Percentiles rank a stretch among this genome's conserved stretches.
Conservation (phyloP, 2,113 vertebrate genomes). For the Limnothrissa miodon region DNA sequence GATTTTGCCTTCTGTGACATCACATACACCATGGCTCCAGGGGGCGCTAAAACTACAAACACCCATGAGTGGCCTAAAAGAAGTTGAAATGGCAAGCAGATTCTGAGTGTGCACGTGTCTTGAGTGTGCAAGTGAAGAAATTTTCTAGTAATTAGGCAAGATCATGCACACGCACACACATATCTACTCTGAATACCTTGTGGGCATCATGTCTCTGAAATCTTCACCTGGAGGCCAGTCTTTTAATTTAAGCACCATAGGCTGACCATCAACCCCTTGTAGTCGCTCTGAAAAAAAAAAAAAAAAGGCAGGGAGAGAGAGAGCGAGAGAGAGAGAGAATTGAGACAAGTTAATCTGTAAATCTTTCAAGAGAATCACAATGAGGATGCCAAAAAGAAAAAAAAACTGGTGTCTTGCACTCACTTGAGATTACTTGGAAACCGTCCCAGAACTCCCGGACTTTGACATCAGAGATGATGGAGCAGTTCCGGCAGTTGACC, state of each 20-base stretch:
- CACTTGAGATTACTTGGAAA: constrained; percentile 94
- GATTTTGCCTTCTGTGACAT: not conserved
- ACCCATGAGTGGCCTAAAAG: not conserved
- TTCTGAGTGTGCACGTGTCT: too few relatives aligned
- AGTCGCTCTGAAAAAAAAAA: constrained; percentile 78
- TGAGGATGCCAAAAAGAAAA: not conserved
- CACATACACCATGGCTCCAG: not conserved
- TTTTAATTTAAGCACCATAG: constrained; percentile 98
- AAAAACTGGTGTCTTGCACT: constrained; percentile 53
- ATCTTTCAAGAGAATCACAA: not conserved
- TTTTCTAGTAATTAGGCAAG: too few relatives aligned
- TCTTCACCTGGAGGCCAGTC: constrained; percentile 99
- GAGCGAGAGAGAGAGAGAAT: not conserved
- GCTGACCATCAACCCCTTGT: constrained; percentile 84
- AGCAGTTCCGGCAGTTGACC: constrained; percentile 97
- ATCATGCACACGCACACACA: not conserved
- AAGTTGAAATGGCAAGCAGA: not conserved
- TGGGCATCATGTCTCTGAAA: constrained; percentile 99
- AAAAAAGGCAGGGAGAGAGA: not conserved
- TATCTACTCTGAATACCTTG: constrained; percentile 69
- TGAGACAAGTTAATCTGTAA: not conserved
- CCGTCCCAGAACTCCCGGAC: constrained; percentile 99
- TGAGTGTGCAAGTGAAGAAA: not conserved
- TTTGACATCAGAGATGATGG: constrained; percentile 98
- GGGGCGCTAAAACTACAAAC: not conserved